Conservation (phyloP, 2,888 invertebrate genomes). For the Conops quadrifasciatus region DNA sequence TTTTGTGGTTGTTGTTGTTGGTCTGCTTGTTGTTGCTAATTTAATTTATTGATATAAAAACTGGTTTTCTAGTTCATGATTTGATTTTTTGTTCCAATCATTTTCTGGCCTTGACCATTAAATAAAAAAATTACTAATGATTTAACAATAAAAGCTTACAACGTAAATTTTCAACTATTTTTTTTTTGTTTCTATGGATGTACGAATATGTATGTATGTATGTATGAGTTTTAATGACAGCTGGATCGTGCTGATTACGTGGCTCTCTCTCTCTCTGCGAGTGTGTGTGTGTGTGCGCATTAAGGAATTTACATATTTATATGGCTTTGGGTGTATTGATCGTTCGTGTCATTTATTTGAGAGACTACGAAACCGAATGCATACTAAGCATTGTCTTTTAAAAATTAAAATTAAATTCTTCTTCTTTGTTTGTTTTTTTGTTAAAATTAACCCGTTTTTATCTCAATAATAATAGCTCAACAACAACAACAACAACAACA, state of each 20-base stretch:
- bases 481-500: background rate
- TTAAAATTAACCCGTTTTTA: background rate
- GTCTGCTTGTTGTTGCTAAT: no score
- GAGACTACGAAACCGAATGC: no score
- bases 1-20: no score
- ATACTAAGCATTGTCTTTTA: no score
- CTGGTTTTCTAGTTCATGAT: no score
- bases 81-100: no score
- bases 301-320: conserved; percentile 21
- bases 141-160: background rate
- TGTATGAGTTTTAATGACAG: no score
- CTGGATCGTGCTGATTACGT: no score
- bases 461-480: background rate
- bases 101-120: conserved; percentile 35
- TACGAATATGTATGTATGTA: background rate
- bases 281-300: conserved; percentile 13
- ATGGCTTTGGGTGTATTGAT: conserved; percentile 15
- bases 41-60: no score
- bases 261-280: no score
- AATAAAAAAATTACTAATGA: conserved; percentile 13
- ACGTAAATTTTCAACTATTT: conserved; percentile 14
- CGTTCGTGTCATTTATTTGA: conserved; percentile 14
- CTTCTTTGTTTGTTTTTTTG: no score
- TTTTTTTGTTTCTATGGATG: background rate
- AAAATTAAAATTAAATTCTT: no score